These are phyloP conservation scores for Natrix natrix DNA, from an alignment of 2,797 vertebrate species.

Conservation along the genomic window DNA sequence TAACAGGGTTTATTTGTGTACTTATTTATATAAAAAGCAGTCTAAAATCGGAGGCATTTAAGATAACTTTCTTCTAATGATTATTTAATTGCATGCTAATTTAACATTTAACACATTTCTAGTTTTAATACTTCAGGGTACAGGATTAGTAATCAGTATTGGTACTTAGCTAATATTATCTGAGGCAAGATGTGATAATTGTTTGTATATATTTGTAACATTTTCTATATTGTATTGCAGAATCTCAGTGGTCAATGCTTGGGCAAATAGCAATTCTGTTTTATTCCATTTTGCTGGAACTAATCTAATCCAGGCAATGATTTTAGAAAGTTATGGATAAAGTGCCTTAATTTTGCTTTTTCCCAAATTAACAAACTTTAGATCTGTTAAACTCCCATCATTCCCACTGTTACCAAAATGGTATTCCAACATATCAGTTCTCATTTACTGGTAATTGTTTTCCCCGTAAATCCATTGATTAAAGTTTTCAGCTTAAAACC, in stretches of 20 bases:
- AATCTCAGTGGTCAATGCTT: neutral
- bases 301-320: neutral
- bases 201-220: neutral
- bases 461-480: neutral
- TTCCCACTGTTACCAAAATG: neutral
- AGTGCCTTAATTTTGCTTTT: neutral
- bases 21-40: neutral
- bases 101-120: neutral
- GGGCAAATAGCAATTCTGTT: neutral
- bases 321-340: neutral
- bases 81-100: neutral
- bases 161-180: neutral
- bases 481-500: neutral
- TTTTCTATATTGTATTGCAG: neutral
- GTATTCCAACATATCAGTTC: neutral
- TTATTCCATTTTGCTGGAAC: neutral
- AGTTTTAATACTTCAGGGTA: neutral
- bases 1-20: neutral
- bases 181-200: neutral
- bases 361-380: neutral
- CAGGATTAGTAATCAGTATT: neutral
- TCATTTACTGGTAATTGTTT: neutral
- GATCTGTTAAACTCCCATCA: neutral
- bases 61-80: neutral
- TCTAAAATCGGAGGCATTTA: neutral